Conservation (phyloP, 2,888 invertebrate species). For the Druceiella hillmani region DNA sequence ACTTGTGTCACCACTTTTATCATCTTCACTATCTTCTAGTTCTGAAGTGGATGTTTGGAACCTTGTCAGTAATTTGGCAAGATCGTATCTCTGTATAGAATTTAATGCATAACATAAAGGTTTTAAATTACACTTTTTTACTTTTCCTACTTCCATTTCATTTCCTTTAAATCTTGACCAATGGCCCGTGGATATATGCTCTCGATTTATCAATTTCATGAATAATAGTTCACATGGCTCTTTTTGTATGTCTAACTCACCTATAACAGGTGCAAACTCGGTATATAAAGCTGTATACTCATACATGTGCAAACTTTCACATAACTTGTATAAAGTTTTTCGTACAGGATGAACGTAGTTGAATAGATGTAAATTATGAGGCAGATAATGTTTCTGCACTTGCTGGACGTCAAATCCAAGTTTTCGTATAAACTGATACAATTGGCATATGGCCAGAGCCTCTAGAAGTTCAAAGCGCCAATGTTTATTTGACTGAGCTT, state of each 20-base stretch:
- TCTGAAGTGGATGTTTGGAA: too few species aligned
- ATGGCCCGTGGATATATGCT: conserved; percentile 3
- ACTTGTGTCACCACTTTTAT: too few species aligned
- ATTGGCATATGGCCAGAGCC: conserved; percentile 38
- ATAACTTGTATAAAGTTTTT: conserved; percentile 37
- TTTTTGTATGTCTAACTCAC: conserved; percentile 34
- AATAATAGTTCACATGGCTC: conserved; percentile 38
- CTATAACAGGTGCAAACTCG: conserved; percentile 32
- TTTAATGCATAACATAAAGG: too few species aligned
- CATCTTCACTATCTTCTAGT: too few species aligned
- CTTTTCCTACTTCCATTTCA: too few species aligned
- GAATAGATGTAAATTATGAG: conserved; percentile 29
- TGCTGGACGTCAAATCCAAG: conserved; percentile 33
- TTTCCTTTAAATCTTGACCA: not conserved
- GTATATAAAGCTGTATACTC: conserved; percentile 34
- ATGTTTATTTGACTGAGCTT: conserved; percentile 30
- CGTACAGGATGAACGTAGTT: conserved; percentile 36
- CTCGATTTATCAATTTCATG: conserved; percentile 29
- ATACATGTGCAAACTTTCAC: conserved; percentile 35
- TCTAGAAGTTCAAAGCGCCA: conserved; percentile 45
- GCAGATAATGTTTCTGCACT: conserved; percentile 33
- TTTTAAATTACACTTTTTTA: too few species aligned
- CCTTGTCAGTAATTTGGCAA: too few species aligned
- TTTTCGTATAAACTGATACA: conserved; percentile 36
- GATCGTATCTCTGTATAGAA: too few species aligned